A percentile compares a stretch with the other conserved stretches of the same genome.
phyloP scores from a whole-genome alignment of 2,888 invertebrate genomes.

The Tortrix viridana region DNA sequence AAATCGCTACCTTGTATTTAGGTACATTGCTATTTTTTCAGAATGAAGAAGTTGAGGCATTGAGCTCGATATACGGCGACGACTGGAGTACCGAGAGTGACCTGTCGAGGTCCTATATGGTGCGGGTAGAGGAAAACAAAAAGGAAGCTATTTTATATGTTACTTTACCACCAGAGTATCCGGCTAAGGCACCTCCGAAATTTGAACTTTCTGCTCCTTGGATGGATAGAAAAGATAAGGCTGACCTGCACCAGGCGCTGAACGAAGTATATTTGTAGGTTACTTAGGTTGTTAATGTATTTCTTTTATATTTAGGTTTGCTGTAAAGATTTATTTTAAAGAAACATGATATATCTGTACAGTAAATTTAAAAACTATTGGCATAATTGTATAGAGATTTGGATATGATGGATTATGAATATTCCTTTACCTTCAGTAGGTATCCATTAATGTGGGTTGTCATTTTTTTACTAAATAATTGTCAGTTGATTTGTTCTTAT shows the following conservation, averaged over 20 bases:
- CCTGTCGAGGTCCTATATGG: constrained; percentile 83
- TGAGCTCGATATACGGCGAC: constrained; percentile 88
- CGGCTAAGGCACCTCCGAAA: constrained; percentile 85
- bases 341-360: no score
- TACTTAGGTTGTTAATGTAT: constrained; percentile 38
- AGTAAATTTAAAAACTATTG: no score
- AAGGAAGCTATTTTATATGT: constrained; percentile 85
- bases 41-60: constrained; percentile 89
- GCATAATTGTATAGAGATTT: no score
- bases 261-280: constrained; percentile 88
- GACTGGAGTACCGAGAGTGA: constrained; percentile 87
- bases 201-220: constrained; percentile 90
- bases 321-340: no score
- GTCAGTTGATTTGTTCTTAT: no score
- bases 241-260: constrained; percentile 80
- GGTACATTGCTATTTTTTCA: constrained; percentile 46
- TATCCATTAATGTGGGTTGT: no score
- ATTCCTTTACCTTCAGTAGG: no score
- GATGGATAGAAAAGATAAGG: constrained; percentile 85
- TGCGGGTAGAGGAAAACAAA: constrained; percentile 79
- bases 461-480: no score
- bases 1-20: constrained; percentile 1
- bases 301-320: background rate
- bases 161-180: constrained; percentile 87
- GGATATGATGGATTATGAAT: no score